These are phyloP conservation scores for Acleris holmiana DNA, from an alignment of 2,888 invertebrate genomes.

Conservation along the genomic window DNA sequence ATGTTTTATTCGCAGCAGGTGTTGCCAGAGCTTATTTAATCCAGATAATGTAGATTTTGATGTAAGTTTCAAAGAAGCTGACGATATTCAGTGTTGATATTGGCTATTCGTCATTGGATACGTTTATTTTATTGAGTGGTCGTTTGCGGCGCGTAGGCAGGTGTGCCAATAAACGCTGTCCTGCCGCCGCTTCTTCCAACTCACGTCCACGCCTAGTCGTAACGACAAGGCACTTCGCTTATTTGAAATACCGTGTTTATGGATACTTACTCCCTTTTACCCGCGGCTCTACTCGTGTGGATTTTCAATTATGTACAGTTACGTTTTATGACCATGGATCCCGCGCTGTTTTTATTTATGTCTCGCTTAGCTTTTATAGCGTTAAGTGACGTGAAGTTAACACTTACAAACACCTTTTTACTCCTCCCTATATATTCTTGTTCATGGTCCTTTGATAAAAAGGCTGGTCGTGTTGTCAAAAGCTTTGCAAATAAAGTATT, in stretches of 20 bases:
- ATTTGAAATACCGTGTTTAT: slow-evolving; percentile 74
- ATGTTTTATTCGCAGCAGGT: slow-evolving; percentile 29
- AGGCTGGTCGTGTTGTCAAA: slow-evolving; percentile 8
- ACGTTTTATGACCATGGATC: slow-evolving; percentile 30
- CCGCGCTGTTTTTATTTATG: slow-evolving; percentile 31
- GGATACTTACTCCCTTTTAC: slow-evolving; percentile 66
- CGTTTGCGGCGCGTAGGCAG: slow-evolving; percentile 57
- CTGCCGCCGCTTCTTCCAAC: slow-evolving; percentile 61
- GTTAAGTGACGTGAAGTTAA: slow-evolving; percentile 27
- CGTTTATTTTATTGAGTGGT: slow-evolving; percentile 34
- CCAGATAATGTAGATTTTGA: no score
- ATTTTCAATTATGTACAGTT: slow-evolving; percentile 37
- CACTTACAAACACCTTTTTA: slow-evolving; percentile 14
- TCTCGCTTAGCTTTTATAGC: slow-evolving; percentile 32
- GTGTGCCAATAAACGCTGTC: slow-evolving; percentile 70
- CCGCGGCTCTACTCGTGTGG: slow-evolving; percentile 32
- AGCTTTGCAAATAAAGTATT: slow-evolving; percentile 10
- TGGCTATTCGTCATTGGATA: slow-evolving; percentile 21
- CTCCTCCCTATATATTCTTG: slow-evolving; percentile 10
- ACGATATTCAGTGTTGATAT: neutral
- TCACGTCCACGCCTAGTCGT: slow-evolving; percentile 71
- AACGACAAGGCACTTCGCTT: slow-evolving; percentile 68
- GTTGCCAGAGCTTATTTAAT: neutral
- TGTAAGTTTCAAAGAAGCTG: no score
- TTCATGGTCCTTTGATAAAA: slow-evolving; percentile 21